These are phyloP conservation scores for Dipodomys merriami DNA, from an alignment of 2,113 vertebrate species.

Conservation along the genomic window DNA sequence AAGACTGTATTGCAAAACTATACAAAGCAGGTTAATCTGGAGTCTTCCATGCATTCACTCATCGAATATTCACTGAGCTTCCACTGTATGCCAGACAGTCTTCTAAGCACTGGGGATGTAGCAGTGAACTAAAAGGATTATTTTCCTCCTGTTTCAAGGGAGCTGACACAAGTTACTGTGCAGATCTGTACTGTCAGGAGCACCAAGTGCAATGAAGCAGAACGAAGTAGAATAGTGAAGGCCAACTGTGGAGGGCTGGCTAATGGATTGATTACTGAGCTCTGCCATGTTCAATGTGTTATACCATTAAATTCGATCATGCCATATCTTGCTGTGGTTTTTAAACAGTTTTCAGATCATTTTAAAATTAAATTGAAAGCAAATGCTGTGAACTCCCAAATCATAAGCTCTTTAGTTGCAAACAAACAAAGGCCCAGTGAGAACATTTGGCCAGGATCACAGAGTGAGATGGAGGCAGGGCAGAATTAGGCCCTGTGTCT, in stretches of 20 bases:
- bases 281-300: not conserved
- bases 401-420: not conserved
- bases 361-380: slow-evolving; percentile 23
- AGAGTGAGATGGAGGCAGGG: not conserved
- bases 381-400: not conserved
- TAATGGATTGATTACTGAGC: not conserved
- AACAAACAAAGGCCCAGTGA: not conserved
- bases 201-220: not conserved
- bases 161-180: not conserved
- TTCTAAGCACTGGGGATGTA: not conserved
- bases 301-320: not conserved
- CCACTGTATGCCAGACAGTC: not conserved
- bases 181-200: not conserved
- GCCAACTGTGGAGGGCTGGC: not conserved
- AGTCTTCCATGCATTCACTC: not conserved
- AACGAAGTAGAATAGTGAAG: not conserved
- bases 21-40: not conserved
- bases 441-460: not conserved
- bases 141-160: not conserved
- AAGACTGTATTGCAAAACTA: not conserved
- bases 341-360: slow-evolving; percentile 33
- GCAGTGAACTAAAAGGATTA: not conserved
- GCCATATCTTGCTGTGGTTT: not conserved
- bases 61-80: not conserved
- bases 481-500: not conserved